phyloP scores from a whole-genome alignment of 2,797 vertebrate genomes.

The Anas capensis region DNA sequence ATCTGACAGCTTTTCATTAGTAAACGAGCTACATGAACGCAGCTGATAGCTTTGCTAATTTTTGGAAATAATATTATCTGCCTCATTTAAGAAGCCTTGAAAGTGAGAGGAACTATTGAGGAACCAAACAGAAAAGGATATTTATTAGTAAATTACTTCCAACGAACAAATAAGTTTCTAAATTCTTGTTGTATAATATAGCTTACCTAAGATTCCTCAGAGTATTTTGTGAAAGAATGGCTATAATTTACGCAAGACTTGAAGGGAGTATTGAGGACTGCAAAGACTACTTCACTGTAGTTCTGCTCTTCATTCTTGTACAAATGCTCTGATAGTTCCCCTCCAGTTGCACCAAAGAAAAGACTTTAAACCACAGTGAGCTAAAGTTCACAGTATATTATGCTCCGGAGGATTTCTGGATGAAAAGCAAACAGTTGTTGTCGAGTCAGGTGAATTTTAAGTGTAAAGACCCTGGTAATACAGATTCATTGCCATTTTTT shows the following conservation, averaged over 20 bases:
- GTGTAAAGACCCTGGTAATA: not conserved
- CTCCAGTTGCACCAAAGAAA: not conserved
- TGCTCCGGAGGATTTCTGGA: not conserved
- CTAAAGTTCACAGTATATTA: not conserved
- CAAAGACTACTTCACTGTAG: not conserved
- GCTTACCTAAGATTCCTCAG: not conserved
- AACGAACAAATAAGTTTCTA: not conserved
- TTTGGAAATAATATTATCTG: not conserved
- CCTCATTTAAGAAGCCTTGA: not conserved
- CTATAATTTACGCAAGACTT: not conserved
- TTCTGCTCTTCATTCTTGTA: fast-evolving
- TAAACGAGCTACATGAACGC: not conserved
- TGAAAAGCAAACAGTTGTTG: not conserved
- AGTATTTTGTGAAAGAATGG: not conserved
- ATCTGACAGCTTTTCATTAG: not conserved
- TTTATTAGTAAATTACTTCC: not conserved
- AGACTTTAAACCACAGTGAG: not conserved
- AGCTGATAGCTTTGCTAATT: not conserved
- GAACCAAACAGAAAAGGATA: not conserved
- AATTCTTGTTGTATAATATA: not conserved
- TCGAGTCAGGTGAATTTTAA: not conserved
- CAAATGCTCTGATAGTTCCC: not conserved
- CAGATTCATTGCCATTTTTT: not conserved
- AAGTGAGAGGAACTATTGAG: not conserved
- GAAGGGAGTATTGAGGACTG: not conserved